These are phyloP conservation scores for Cyanistes caeruleus DNA, from an alignment of 2,113 vertebrate genomes.

Conservation along the genomic window DNA sequence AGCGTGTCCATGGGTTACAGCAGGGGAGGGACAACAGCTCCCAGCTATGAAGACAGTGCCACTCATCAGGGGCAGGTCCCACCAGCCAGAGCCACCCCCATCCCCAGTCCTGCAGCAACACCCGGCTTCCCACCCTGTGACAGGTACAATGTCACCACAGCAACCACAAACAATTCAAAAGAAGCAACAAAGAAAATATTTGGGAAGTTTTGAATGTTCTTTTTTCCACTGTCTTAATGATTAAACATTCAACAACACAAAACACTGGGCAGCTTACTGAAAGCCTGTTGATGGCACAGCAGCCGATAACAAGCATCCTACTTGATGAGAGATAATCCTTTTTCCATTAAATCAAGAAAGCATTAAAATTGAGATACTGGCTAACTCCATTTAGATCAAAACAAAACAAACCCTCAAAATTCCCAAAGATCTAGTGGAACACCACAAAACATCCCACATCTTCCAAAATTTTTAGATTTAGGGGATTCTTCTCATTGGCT, in stretches of 20 bases:
- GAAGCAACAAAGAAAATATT: neutral
- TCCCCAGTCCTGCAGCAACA: neutral
- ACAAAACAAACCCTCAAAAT: neutral
- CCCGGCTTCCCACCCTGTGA: fast-evolving
- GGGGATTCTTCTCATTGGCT: neutral
- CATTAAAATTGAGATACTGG: slow-evolving; percentile 22
- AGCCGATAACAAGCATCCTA: slow-evolving; percentile 22
- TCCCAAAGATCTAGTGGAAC: neutral
- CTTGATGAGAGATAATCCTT: slow-evolving; percentile 65
- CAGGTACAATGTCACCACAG: neutral
- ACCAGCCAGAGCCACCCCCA: neutral
- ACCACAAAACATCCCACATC: neutral
- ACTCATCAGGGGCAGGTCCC: fast-evolving
- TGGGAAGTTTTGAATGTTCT: neutral
- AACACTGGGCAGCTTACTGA: slow-evolving; percentile 46
- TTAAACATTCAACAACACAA: slow-evolving; percentile 29
- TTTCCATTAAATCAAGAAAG: slow-evolving; percentile 66
- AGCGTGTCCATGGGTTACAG: fast-evolving
- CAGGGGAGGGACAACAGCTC: neutral
- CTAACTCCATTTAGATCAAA: slow-evolving; percentile 12
- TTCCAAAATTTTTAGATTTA: neutral
- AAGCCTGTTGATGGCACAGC: slow-evolving; percentile 40
- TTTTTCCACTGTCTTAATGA: slow-evolving; percentile 6
- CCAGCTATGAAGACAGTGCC: fast-evolving
- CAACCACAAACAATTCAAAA: neutral